A percentile compares a stretch with the other conserved stretches of the same genome.
Evolutionary conservation across 2,888 invertebrate genomes (phyloP).

Genomic region (Cerastoderma edule): DNA sequence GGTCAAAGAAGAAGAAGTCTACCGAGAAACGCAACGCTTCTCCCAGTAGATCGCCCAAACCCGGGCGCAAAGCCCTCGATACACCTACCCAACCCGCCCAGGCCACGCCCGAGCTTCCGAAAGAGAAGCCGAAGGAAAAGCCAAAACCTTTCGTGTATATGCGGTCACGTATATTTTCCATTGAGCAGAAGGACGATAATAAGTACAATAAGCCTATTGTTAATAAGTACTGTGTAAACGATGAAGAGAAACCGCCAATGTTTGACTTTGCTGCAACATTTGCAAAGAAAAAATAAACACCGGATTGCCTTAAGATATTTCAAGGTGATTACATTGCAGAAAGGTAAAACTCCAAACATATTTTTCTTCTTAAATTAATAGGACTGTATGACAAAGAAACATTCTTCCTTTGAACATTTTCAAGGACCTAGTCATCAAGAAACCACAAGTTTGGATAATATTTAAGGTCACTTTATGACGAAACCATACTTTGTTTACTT

Average conservation of each 20-base stretch:
- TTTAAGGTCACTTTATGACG: too few relatives aligned
- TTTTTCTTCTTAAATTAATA: too few relatives aligned
- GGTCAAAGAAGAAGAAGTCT: conserved; percentile 75
- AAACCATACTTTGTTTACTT: too few relatives aligned
- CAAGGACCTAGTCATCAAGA: too few relatives aligned
- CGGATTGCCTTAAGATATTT: too few relatives aligned
- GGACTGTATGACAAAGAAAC: too few relatives aligned
- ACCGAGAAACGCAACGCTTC: conserved; percentile 53
- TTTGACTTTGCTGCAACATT: conserved; percentile 60
- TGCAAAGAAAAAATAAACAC: conserved; percentile 48
- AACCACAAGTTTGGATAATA: too few relatives aligned
- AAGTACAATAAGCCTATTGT: conserved; percentile 56
- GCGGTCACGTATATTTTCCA: conserved; percentile 75
- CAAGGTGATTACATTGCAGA: too few relatives aligned
- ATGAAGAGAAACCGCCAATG: conserved; percentile 44
- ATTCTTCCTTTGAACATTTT: too few relatives aligned
- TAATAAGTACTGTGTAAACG: conserved; percentile 56
- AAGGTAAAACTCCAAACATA: too few relatives aligned
- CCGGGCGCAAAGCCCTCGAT: conserved; percentile 51
- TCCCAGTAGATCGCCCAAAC: conserved; percentile 56
- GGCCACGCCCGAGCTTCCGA: conserved; percentile 29
- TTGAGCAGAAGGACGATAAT: conserved; percentile 65
- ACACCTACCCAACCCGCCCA: conserved; percentile 47
- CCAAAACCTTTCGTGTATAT: conserved; percentile 77
- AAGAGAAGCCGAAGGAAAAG: conserved; percentile 67